phyloP scores from a whole-genome alignment of 2,888 invertebrate genomes.

The Drosophila phalerata region DNA sequence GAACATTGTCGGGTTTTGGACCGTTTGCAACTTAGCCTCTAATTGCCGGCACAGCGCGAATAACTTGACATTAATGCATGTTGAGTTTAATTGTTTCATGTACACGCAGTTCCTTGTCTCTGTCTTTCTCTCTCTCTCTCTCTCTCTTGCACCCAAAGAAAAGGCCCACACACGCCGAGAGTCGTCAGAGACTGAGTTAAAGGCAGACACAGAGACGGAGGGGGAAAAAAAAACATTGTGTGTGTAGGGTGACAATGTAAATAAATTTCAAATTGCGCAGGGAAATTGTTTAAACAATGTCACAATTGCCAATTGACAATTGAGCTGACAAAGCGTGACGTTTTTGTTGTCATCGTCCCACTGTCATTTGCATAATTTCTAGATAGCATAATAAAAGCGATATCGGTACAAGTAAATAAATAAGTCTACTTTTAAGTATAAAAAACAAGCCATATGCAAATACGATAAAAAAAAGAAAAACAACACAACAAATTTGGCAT shows the following conservation, averaged over 20 bases:
- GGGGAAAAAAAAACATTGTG: neutral
- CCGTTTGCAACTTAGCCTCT: slow-evolving; percentile 57
- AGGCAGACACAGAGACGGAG: neutral
- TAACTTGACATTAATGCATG: slow-evolving; percentile 82
- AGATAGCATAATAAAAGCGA: slow-evolving; percentile 67
- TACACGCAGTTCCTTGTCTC: slow-evolving; percentile 72
- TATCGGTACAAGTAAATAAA: slow-evolving; percentile 52
- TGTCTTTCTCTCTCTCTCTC: neutral
- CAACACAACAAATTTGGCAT: slow-evolving; percentile 65
- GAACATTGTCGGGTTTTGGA: slow-evolving; percentile 22
- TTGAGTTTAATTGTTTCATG: slow-evolving; percentile 79
- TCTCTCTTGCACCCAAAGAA: neutral
- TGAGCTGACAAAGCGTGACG: slow-evolving; percentile 47
- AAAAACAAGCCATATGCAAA: slow-evolving; percentile 39
- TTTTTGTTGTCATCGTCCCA: slow-evolving; percentile 60
- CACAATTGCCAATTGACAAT: slow-evolving; percentile 62
- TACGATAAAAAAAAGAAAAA: slow-evolving; percentile 56
- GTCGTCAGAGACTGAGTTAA: neutral
- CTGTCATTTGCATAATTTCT: slow-evolving; percentile 75
- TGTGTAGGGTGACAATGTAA: slow-evolving; percentile 41
- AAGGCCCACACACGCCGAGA: slow-evolving; percentile 49
- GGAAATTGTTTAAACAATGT: slow-evolving; percentile 71
- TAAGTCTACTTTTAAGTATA: slow-evolving; percentile 40
- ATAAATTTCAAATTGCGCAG: slow-evolving; percentile 48
- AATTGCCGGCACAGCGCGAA: slow-evolving; percentile 76